Evolutionary conservation across 2,888 invertebrate species (phyloP).

Genomic region (Thumatha senex): DNA sequence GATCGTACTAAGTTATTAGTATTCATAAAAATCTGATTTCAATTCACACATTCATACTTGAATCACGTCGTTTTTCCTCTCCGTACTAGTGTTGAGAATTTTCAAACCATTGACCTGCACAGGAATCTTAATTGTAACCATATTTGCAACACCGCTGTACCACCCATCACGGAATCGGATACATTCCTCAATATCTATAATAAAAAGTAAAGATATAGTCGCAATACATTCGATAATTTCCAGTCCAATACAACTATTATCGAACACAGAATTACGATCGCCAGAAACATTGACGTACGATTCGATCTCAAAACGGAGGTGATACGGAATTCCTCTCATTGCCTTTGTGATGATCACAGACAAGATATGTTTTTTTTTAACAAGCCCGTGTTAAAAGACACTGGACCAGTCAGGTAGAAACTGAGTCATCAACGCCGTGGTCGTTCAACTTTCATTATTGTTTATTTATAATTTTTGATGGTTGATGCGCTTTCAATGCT

Average conservation of each 20-base stretch:
- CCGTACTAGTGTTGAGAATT: no score
- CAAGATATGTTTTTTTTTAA: slow-evolving; percentile 30
- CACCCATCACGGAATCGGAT: no score
- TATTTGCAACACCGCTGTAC: no score
- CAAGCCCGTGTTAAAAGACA: slow-evolving; percentile 47
- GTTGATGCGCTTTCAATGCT: slow-evolving; percentile 50
- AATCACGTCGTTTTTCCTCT: no score
- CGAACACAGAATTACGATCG: slow-evolving; percentile 12
- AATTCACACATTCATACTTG: no score
- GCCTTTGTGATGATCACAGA: slow-evolving; percentile 58
- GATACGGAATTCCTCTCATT: slow-evolving; percentile 56
- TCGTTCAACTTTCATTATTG: slow-evolving; percentile 77
- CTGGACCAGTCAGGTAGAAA: slow-evolving; percentile 66
- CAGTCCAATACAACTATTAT: neutral
- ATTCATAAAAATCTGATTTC: no score
- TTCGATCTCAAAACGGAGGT: slow-evolving; percentile 32
- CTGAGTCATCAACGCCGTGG: slow-evolving; percentile 72
- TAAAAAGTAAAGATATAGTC: neutral
- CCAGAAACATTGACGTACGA: slow-evolving; percentile 11
- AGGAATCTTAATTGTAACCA: no score
- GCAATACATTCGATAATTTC: neutral
- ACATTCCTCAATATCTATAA: neutral
- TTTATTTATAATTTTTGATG: slow-evolving; percentile 67
- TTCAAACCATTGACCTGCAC: no score
- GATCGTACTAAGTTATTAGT: no score